phyloP scores from a whole-genome alignment of 2,888 invertebrate species.

The Hybos culiciformis region DNA sequence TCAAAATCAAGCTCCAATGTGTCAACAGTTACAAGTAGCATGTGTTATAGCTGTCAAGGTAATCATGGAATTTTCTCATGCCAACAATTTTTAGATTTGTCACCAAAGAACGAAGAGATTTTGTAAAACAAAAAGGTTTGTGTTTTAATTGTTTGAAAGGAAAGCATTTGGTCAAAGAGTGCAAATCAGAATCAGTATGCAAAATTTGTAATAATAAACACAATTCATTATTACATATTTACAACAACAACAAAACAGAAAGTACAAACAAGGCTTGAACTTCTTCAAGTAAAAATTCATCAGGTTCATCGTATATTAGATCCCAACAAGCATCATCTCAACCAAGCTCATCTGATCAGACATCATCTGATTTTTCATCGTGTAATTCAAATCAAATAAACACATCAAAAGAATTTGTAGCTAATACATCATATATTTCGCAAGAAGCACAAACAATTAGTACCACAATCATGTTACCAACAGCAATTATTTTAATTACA shows the following conservation, averaged over 20 bases:
- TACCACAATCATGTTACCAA: background rate
- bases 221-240: background rate
- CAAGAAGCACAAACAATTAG: too few species aligned
- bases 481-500: background rate
- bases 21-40: background rate
- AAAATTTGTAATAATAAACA: background rate
- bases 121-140: background rate
- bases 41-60: background rate
- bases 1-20: too few species aligned
- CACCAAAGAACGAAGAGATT: conserved; percentile 1
- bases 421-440: too few species aligned
- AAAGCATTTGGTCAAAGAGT: background rate
- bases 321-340: too few species aligned
- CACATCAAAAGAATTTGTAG: too few species aligned
- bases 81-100: too few species aligned
- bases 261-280: too few species aligned
- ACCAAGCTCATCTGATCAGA: too few species aligned
- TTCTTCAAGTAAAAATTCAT: too few species aligned
- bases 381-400: too few species aligned
- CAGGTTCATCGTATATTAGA: too few species aligned
- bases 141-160: background rate
- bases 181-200: background rate
- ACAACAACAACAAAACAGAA: background rate
- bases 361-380: too few species aligned
- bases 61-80: background rate